A percentile compares a stretch with the other conserved stretches of the same genome.
phyloP scores from a whole-genome alignment of 1,140 invertebrate genomes.

The Diorhabda elongata region DNA sequence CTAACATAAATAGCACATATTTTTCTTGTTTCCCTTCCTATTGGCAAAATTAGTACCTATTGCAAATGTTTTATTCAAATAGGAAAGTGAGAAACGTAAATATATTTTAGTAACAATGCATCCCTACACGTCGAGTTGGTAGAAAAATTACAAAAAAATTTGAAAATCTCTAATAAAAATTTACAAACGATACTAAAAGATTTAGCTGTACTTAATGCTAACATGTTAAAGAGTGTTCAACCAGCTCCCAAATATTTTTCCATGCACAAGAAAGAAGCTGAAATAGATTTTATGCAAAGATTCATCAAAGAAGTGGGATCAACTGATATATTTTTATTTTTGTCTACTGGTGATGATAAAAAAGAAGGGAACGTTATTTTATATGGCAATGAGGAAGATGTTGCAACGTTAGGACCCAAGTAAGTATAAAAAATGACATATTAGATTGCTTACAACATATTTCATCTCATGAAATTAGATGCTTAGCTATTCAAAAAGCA shows the following conservation, averaged over 20 bases:
- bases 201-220: constrained; percentile 60
- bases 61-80: too few species aligned
- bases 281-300: constrained; percentile 66
- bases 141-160: constrained; percentile 66
- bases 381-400: constrained; percentile 51
- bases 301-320: constrained; percentile 59
- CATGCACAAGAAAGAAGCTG: constrained; percentile 67
- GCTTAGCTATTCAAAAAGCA: too few species aligned
- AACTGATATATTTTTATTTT: constrained; percentile 57
- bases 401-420: constrained; percentile 51
- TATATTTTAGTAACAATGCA: constrained; percentile 59
- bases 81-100: too few species aligned
- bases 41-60: too few species aligned
- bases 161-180: constrained; percentile 61
- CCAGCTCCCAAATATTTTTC: constrained; percentile 55
- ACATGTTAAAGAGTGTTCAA: constrained; percentile 54
- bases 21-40: too few species aligned
- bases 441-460: constrained; percentile 5
- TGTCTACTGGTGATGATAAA: constrained; percentile 67
- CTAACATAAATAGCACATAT: too few species aligned
- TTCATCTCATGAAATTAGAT: not conserved
- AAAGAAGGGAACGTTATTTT: constrained; percentile 63
- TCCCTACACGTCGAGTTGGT: constrained; percentile 64
- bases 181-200: constrained; percentile 61
- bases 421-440: constrained; percentile 36